These are phyloP conservation scores for Rhorus exstirpatorius DNA, from an alignment of 2,888 invertebrate species.

Conservation along the genomic window DNA sequence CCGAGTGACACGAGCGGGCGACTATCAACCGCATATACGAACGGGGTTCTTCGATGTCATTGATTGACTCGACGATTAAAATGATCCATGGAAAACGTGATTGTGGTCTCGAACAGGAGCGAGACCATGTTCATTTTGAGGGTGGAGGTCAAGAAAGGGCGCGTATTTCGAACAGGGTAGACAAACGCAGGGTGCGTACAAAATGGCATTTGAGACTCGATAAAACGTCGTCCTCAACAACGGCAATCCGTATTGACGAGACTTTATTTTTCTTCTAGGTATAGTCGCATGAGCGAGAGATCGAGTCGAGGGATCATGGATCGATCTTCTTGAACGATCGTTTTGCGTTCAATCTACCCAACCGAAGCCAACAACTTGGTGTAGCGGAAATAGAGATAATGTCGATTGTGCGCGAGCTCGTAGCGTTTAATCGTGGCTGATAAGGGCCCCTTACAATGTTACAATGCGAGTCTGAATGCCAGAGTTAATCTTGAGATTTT, in stretches of 20 bases:
- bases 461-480: slow-evolving; percentile 19
- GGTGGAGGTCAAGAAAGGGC: neutral
- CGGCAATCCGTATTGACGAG: slow-evolving; percentile 39
- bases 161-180: neutral
- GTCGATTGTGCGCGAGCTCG: slow-evolving; percentile 7
- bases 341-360: slow-evolving; percentile 15
- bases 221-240: slow-evolving; percentile 16
- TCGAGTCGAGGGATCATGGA: slow-evolving; percentile 15
- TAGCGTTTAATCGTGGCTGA: slow-evolving; percentile 38
- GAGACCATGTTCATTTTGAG: neutral
- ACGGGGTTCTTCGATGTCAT: slow-evolving; percentile 19
- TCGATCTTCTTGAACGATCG: neutral
- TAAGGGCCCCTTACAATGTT: slow-evolving; percentile 31
- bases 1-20: neutral
- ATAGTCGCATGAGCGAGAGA: neutral
- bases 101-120: slow-evolving; percentile 2
- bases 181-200: neutral
- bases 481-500: slow-evolving; percentile 53
- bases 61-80: slow-evolving; percentile 55
- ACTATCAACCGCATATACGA: slow-evolving; percentile 1
- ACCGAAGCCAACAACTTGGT: slow-evolving; percentile 21
- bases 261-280: too few relatives aligned
- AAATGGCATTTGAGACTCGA: slow-evolving; percentile 20
- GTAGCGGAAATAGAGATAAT: slow-evolving; percentile 51
- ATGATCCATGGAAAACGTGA: slow-evolving; percentile 34